Evolutionary conservation across 2,888 invertebrate species (phyloP), one percentile per base, ranked within the genome.

Genomic region (Eumacrocentrus americanus): DNA sequence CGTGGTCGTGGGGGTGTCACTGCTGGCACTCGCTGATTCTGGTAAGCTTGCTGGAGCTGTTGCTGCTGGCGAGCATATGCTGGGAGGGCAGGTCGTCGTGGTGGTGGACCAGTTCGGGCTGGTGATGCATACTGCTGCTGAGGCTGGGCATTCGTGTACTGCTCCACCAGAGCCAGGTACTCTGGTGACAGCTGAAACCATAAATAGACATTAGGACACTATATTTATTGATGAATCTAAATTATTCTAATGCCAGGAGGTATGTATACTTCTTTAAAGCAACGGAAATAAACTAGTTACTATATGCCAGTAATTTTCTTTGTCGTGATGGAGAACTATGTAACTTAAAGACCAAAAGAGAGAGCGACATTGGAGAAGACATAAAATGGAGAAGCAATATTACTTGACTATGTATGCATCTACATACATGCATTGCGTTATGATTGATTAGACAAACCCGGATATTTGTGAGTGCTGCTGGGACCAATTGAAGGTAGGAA

Each of bases 151-250:
- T 73, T 72, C 3, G 70, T 63, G 60, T 78, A 79, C 38, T 77
- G 76, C 63, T 75, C 76, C 29, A 78, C 42, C 35, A 75, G 61
- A 2, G 75, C 66, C 59, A 79, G 60, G 52, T 79, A 79, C 59
- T 79, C 79, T 22, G 77, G 78, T 60, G 78, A 69, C 58, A 79
- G 65, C 79, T 79, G 70, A 25, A 75, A 76, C n/a, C n/a, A n/a
- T n/a, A 54, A 60, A 40, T 37, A 61, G 51, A 61, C 7, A 34
- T 29, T 14, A 37, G 16, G 16, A 16, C 2, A 20, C 20, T 42
- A 42, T 16, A 18, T 42, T 20, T 6, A 6, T 18, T 42, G 3
- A 42, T 11, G 9, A 3, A 42, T n/a, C 18, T 20, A 7, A 6
- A 42, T 16, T 7, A 42, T n/a, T n/a, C n/a, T n/a, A n/a, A n/a